Percentiles rank a stretch among this genome's conserved stretches.
These are phyloP conservation scores for Arrhamphus sclerolepis DNA, from an alignment of 2,797 vertebrate species.

Conservation along the genomic window DNA sequence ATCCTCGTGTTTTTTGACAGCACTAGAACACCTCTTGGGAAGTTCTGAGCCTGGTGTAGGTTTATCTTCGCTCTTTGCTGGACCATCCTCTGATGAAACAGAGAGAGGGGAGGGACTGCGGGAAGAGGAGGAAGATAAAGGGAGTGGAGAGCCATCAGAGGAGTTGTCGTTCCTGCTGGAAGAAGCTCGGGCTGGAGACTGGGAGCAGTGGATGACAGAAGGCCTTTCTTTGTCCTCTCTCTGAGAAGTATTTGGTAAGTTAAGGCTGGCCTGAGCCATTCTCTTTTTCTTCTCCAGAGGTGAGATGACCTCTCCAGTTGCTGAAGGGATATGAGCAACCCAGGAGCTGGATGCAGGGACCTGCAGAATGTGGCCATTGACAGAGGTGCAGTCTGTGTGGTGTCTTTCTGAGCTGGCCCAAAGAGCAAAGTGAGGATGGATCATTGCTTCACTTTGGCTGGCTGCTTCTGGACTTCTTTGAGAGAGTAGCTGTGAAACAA, in stretches of 20 bases:
- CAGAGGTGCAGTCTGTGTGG: constrained; percentile 44
- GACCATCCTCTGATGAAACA: constrained; percentile 77
- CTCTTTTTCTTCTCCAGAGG: constrained; percentile 95
- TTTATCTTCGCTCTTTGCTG: constrained; percentile 56
- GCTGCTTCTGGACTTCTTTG: constrained; percentile 60
- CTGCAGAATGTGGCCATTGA: constrained; percentile 69
- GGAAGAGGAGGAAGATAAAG: constrained; percentile 70
- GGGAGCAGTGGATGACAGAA: constrained; percentile 68
- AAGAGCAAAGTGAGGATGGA: constrained; percentile 50
- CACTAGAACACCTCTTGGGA: constrained; percentile 21
- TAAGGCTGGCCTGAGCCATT: constrained; percentile 89
- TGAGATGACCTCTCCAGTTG: constrained; percentile 87
- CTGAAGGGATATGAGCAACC: constrained; percentile 61
- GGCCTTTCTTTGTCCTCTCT: constrained; percentile 66
- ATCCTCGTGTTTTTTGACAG: constrained; percentile 46
- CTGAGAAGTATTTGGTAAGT: constrained; percentile 37
- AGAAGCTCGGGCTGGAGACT: constrained; percentile 61
- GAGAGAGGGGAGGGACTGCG: constrained; percentile 76
- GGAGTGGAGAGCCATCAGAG: constrained; percentile 73
- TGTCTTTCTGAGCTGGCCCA: constrained; percentile 65
- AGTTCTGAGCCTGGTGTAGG: constrained; percentile 36
- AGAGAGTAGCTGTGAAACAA: constrained; percentile 36
- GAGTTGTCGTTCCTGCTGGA: constrained; percentile 61
- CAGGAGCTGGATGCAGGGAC: constrained; percentile 69
- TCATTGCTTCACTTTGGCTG: constrained; percentile 55